Base-by-base conservation (phyloP, 2,797 vertebrate genomes). In the Spea hammondii region DNA sequence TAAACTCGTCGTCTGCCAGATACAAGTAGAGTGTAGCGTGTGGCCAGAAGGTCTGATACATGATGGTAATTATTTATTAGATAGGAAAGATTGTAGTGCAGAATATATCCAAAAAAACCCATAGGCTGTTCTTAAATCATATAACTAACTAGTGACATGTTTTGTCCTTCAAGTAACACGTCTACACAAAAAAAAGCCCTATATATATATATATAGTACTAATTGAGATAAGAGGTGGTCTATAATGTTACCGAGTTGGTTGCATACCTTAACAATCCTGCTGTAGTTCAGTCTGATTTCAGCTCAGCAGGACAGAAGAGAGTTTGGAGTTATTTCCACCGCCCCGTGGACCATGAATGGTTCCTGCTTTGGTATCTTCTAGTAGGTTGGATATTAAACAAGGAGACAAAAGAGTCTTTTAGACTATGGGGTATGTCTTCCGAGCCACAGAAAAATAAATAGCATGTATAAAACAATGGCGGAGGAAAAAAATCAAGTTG, bases 331-430 rank as follows among this genome's bases (percentile, higher is more conserved):
- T 88, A 91, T 90, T 89, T 89, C 87, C 88, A 87, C 85, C 86
- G 85, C 88, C 88, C 89, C 90, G 83, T 79, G 85, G 89, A 86
- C 86, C 86, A 88, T 88, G 87, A 88, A 82, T 87, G 86, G 89
- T 83, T 89, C 89, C 89, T 88, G 89, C 92, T 93, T 93, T 93
- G 91, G 89, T 91, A 92, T 91, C 87, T 90, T 91, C 90, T 89
- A 91, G 90, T 86, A 88, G 85, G 86, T 90, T 88, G 79, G 32
- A 32, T 89, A 91, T 88, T 88, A 72, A 72, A 77, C 64, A 88
- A 89, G 85, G 89, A 91, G 90, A 88, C 90, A 92, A 88, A 90
- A 87, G 86, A 87, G 89, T 89, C 90, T 88, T 65, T 72, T 76
- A 48, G 90, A 89, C 88, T 91, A 88, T 87, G 84, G 72, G 85